Evolutionary conservation across 2,113 vertebrate genomes (phyloP).

Genomic region (Neogale vison): DNA sequence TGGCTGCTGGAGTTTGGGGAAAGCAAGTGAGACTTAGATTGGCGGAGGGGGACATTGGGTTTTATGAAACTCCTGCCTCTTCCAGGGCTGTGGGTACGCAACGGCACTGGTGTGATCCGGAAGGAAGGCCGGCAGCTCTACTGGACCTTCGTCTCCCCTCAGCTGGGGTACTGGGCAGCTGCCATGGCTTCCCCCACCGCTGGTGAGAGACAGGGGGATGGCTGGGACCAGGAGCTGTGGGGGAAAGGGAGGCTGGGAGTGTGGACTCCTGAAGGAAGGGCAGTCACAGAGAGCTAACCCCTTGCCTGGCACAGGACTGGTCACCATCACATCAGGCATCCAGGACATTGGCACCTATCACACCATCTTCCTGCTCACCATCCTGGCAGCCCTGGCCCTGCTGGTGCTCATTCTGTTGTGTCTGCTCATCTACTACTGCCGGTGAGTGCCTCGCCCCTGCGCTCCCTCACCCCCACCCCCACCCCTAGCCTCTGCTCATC

Average conservation of each 20-base stretch:
- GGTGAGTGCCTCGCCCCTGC: conserved; percentile 82
- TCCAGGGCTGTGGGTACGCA: conserved; percentile 92
- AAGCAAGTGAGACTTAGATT: neutral
- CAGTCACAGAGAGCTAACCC: neutral
- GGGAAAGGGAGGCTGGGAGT: neutral
- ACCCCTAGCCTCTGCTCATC: neutral
- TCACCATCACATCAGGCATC: conserved; percentile 89
- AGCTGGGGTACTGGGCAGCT: conserved; percentile 95
- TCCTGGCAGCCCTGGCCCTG: conserved; percentile 93
- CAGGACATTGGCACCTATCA: conserved; percentile 96
- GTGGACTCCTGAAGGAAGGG: neutral
- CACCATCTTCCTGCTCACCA: conserved; percentile 97
- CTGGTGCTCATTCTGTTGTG: conserved; percentile 96
- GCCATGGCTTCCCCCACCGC: conserved; percentile 91
- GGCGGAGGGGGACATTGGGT: accelerated
- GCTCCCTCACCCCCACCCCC: neutral
- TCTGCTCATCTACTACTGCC: conserved; percentile 98
- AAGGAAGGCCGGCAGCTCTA: conserved; percentile 91
- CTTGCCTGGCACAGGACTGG: conserved; percentile 85
- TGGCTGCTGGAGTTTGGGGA: neutral
- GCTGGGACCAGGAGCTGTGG: accelerated
- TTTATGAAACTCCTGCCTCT: neutral
- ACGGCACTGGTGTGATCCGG: conserved; percentile 92
- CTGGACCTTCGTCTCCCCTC: conserved; percentile 91
- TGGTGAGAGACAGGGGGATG: conserved; percentile 75